Evolutionary conservation across 2,113 vertebrate genomes (phyloP), one percentile per base, ranked within the genome.

Genomic region (Ariopsis seemanni): DNA sequence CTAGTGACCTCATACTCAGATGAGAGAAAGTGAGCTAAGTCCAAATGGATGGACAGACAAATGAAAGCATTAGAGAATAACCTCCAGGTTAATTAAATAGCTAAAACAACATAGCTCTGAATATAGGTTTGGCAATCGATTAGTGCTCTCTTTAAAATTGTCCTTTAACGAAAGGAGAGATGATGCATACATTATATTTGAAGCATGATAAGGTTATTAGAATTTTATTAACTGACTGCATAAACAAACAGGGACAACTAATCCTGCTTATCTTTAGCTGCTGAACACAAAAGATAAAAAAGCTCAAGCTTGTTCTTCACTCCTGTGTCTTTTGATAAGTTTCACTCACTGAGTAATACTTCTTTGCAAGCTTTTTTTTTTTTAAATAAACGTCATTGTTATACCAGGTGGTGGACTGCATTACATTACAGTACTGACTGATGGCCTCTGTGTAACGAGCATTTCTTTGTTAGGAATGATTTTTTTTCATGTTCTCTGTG

Each of bases 121-220:
- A 83, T 88, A 89, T 80, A 86, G 90, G 90, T 91, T 90, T 90
- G 89, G 88, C 88, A 78, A 83, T 90, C 83, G 84, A 83, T 85
- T 82, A 82, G 78, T 78, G 83, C 79, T 53, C n/a, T 65, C 62
- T 84, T 5, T 86, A 85, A 84, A 82, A 8, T 67, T 80, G 58
- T 86, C 27, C 72, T 89, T 17, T 69, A 89, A 84, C 8, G 5
- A 60, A 81, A 60, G 57, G 7, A 81, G 30, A 62, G 57, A 62
- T 82, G 57, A 79, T 55, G 52, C 25, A 17, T 55, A 48, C 57
- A 25, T 25, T 82, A 62, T 42, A 62, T 82, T 30, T 82, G 57
- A 62, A 48, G 30, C 11, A 25, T 11, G 79, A 60, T 62, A 82
- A 22, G 79, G 18, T 62, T 82, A 79, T 79, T 79, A 79, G 57